Percentiles rank a stretch among this genome's conserved stretches.
These are phyloP conservation scores for Strongylocentrotus purpuratus DNA, from an alignment of 35 echinoderm and acorn worm genomes.

Conservation along the genomic window DNA sequence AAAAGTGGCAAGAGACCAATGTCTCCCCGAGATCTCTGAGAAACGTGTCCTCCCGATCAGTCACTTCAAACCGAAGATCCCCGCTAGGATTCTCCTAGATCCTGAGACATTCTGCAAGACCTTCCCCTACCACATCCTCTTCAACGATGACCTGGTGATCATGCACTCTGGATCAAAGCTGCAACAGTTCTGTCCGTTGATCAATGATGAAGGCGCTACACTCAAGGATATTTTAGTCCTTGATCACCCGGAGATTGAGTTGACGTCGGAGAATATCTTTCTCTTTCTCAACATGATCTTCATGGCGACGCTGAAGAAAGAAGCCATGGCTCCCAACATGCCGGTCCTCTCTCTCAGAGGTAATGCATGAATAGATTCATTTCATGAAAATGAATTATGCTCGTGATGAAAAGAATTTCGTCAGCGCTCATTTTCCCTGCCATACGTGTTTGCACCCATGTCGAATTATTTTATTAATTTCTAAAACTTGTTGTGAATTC, in stretches of 20 bases:
- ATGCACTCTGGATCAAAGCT: constrained; percentile 54
- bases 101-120: constrained; percentile 70
- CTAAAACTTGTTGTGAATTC: no score
- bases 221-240: constrained; percentile 68
- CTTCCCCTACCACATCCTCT: constrained; percentile 90
- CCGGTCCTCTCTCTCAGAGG: constrained; percentile 75
- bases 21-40: not conserved
- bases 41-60: not conserved
- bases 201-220: constrained; percentile 16
- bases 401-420: no score
- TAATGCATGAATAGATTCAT: constrained; percentile 18
- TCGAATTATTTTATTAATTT: no score
- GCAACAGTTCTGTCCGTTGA: constrained; percentile 58
- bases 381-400: no score
- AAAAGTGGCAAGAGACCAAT: not conserved
- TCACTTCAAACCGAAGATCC: constrained; percentile 57
- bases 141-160: constrained; percentile 68
- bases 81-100: constrained; percentile 63
- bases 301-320: constrained; percentile 62
- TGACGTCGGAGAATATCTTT: constrained; percentile 59
- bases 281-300: constrained; percentile 84
- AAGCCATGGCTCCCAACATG: constrained; percentile 25
- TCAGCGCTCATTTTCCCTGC: no score
- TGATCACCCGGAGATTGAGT: constrained; percentile 73
- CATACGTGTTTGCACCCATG: no score